Base-by-base conservation (phyloP, 2,888 invertebrate genomes). In the Microctonus aethiopoides region DNA sequence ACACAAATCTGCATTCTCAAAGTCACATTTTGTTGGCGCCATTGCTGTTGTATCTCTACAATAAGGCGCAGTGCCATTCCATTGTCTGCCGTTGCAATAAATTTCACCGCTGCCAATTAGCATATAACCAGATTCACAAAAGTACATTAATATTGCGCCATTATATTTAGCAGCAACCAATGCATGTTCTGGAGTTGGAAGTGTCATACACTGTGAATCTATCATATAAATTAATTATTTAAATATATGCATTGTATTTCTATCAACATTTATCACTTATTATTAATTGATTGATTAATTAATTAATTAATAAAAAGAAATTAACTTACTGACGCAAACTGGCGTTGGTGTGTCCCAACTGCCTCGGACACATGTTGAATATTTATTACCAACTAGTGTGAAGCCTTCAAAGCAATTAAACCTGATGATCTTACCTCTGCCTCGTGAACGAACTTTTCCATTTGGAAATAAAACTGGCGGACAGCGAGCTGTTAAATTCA, bases 311-410 rank as follows among this genome's bases (percentile, higher is more conserved):
- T 26, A 59, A 59, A 3, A 41, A 52, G 41, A n/a, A 83, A 92
- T 46, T 7, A n/a, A 46, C 94, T 91, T 87, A 94, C 95, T 90
- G 78, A 93, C 91, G 86, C 95, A 95, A 54, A 91, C 89, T 0
- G 95, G 94, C 1, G 87, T 78, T 0, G 89, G 88, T 2, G 89
- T 89, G 73, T 93, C 93, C 95, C 95, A 96, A n/a, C 87, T 81
- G 0, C 93, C 93, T 39, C 89, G 86, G 29, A 89, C 85, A 81
- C 95, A 95, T 20, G 91, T 92, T 20, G 92, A 90, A 77, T 91
- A 92, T 78, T 88, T 90, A 75, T 92, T 91, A 0, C 95, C 95
- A 0, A 92, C 89, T 36, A 94, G 87, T 41, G 89, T 88, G 82
- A 88, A 94, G 0, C 90, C 90, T 0, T 84, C 76, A 56, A 86